Base-by-base conservation (phyloP, 2,888 invertebrate genomes). In the Drosophila colorata region DNA sequence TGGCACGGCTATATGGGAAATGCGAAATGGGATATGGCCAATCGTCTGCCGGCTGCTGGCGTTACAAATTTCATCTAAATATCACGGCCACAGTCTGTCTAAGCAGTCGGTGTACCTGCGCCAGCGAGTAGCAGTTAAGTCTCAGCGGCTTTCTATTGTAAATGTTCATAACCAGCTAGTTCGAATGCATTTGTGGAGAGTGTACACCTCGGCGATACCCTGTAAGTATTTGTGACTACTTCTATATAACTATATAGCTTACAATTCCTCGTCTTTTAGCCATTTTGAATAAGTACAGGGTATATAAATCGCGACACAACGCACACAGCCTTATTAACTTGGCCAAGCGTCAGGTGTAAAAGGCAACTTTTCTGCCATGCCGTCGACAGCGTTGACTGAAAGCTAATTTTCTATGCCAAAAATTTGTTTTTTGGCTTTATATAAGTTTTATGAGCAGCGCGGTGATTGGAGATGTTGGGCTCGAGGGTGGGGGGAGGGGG, bases 371-470 rank as follows among this genome's bases (percentile, higher is more conserved):
- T 72, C 40, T 35, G 52, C 41, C 13, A 20, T 65, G 59, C 48
- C 58, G 68, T 63, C 66, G 37, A 53, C 63, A 46, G 49, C 69
- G 70, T 72, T 76, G 74, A 84, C 72, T 87, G 76, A 74, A 76
- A 74, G 72, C 74, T 76, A 78, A 80, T 78, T 78, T 82, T 74
- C 69, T 76, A 76, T 76, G 72, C 87, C 69, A 55, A 51, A 81
- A 78, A 72, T 74, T 71, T 75, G 69, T 82, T 70, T 69, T 69
- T 70, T 69, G 65, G 48, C 68, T 57, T 76, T 70, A 61, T 72
- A 38, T 48, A 80, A 83, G 66, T 83, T 83, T 80, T 61, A 67
- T 85, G 80, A 46, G 67, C 43, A 18, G 53, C 51, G 44, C 51
- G 31, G 28, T 49, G 48, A 46, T 60, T 56, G 28, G 16, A 33